These are phyloP conservation scores for Drymonia ruficornis DNA, from an alignment of 2,888 invertebrate species.

Conservation along the genomic window DNA sequence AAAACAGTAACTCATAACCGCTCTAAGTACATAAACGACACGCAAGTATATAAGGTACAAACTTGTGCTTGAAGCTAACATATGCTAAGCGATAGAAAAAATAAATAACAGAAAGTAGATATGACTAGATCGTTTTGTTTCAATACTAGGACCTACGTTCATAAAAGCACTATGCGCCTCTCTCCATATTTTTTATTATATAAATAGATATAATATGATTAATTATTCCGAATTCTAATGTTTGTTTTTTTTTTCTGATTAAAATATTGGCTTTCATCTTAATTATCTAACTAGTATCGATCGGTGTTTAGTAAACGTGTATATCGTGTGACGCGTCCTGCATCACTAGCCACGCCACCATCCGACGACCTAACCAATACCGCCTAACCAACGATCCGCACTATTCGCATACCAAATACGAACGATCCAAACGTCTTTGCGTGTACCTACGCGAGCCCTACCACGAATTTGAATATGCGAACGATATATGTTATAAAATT, in stretches of 20 bases:
- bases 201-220: constrained; percentile 83
- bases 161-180: constrained; percentile 84
- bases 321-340: constrained; percentile 23
- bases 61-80: constrained; percentile 83
- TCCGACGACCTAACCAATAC: constrained; percentile 58
- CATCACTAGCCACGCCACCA: constrained; percentile 38
- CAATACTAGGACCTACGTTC: constrained; percentile 79
- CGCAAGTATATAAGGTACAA: constrained; percentile 50
- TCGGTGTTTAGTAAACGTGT: constrained; percentile 51
- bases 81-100: constrained; percentile 83
- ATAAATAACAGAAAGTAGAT: constrained; percentile 79
- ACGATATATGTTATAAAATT: constrained; percentile 73
- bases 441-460: constrained; percentile 65
- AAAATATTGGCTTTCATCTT: constrained; percentile 83
- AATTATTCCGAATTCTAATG: constrained; percentile 78
- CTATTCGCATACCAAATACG: constrained; percentile 51
- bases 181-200: constrained; percentile 81
- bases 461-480: constrained; percentile 63
- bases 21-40: constrained; percentile 40
- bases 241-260: constrained; percentile 77
- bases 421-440: constrained; percentile 51
- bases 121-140: constrained; percentile 83
- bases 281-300: constrained; percentile 70
- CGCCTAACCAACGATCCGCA: constrained; percentile 52
- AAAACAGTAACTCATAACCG: constrained; percentile 33